Evolutionary conservation across 2,797 vertebrate genomes (phyloP), one percentile per base, ranked within the genome.

Genomic region (Cossypha niveicapilla): DNA sequence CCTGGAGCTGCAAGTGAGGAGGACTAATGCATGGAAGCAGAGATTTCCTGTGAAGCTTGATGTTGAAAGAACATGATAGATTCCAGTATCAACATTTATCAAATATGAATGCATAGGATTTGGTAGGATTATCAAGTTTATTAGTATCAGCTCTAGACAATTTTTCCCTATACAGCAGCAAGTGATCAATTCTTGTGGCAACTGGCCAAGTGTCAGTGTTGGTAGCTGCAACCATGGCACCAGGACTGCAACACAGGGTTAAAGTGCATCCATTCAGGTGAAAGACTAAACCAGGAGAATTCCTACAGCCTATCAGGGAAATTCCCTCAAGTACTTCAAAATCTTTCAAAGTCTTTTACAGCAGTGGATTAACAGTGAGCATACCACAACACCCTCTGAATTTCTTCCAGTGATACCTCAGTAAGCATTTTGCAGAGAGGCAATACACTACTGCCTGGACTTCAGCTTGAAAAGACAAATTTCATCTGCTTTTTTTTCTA

Each of bases 41-140:
- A 85, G 72, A n/a, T 76, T 67, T 94, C 87, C 61, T 23, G 21
- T 88, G 91, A 54, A 74, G 70, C 24, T 72, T n/a, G 37, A 27
- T 84, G 45, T 81, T 97, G 96, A 94, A 35, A 93, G 47, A 84
- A 72, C 72, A 54, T 63, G 61, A 94, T 45, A 83, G 93, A 95
- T 70, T 88, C 54, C 62, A 86, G 4, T 51, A 93, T 30, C 44
- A 87, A 34, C 61, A 90, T 80, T 94, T 92, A 93, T 86, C 80
- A 92, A 92, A 75, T 91, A 88, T n/a, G 66, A 60, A 96, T 51
- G 27, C 24, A 58, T 8, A 72, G 22, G 9, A 58, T 93, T 75
- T 44, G 28, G 10, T 21, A 81, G 66, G 62, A 72, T 61, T 68
- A 95, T 44, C 48, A 94, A 83, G 17, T 70, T 79, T 85, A 86